Evolutionary conservation across 2,113 vertebrate species (phyloP).

Genomic region (Canis aureus): DNA sequence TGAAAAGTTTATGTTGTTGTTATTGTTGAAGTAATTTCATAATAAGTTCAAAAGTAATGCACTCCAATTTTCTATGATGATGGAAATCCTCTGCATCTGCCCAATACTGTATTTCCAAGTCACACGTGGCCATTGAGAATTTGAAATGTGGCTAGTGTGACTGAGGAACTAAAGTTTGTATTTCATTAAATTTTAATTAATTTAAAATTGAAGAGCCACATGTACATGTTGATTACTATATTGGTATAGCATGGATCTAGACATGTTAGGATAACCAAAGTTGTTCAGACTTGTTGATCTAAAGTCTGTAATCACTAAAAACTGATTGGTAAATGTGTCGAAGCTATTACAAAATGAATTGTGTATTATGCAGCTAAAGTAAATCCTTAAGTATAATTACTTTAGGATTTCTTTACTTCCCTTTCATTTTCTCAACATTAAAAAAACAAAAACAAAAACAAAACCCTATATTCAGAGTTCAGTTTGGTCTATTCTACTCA

Average conservation of each 20-base stretch:
- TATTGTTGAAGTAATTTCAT: not conserved
- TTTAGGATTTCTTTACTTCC: not conserved
- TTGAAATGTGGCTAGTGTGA: not conserved
- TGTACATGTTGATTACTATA: not conserved
- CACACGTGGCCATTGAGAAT: not conserved
- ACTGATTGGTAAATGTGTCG: not conserved
- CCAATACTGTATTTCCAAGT: not conserved
- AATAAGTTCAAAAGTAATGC: not conserved
- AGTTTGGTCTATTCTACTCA: not conserved
- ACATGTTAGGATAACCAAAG: not conserved
- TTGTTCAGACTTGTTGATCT: not conserved
- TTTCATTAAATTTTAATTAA: not conserved
- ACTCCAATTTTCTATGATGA: not conserved
- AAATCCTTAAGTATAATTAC: not conserved
- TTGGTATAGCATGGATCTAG: not conserved
- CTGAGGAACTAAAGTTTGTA: not conserved
- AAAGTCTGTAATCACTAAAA: not conserved
- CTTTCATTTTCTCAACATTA: not conserved
- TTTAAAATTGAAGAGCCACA: not conserved
- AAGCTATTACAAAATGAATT: not conserved
- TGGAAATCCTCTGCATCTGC: not conserved
- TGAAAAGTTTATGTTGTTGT: not conserved
- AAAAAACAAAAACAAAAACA: not conserved
- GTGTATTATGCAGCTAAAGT: not conserved
- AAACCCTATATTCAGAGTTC: not conserved